phyloP scores from a whole-genome alignment of 2,113 vertebrate species.

The Sylvia atricapilla region DNA sequence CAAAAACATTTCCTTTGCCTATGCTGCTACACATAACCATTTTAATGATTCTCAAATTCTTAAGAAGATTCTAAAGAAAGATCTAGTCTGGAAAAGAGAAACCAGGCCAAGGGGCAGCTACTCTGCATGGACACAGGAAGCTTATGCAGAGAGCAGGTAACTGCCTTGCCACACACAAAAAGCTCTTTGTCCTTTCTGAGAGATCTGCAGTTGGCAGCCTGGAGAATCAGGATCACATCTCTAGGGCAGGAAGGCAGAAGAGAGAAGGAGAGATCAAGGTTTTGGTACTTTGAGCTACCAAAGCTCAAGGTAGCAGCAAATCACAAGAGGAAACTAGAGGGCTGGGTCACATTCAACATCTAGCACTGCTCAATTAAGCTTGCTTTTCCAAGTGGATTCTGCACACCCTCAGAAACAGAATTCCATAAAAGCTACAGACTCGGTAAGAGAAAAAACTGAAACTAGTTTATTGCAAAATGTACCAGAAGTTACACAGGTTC shows the following conservation, averaged over 20 bases:
- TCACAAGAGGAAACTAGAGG: background rate
- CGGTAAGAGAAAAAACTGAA: background rate
- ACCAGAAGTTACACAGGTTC: background rate
- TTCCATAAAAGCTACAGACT: background rate
- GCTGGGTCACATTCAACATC: background rate
- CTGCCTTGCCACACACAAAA: background rate
- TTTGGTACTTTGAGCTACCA: background rate
- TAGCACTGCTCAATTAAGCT: background rate
- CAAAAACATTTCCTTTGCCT: background rate
- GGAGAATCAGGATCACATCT: background rate
- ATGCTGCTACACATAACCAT: background rate
- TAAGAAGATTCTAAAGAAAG: background rate
- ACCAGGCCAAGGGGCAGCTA: background rate
- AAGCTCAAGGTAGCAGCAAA: background rate
- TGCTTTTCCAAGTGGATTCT: background rate
- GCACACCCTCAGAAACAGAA: background rate
- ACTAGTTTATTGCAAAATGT: background rate
- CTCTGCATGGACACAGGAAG: background rate
- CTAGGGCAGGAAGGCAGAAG: background rate
- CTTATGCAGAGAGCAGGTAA: background rate
- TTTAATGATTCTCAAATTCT: background rate
- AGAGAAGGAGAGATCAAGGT: background rate
- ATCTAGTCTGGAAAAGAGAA: background rate
- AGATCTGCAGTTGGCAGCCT: background rate
- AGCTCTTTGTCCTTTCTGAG: background rate